Evolutionary conservation across 2,797 vertebrate species (phyloP).

Genomic region (Peromyscus attwateri): DNA sequence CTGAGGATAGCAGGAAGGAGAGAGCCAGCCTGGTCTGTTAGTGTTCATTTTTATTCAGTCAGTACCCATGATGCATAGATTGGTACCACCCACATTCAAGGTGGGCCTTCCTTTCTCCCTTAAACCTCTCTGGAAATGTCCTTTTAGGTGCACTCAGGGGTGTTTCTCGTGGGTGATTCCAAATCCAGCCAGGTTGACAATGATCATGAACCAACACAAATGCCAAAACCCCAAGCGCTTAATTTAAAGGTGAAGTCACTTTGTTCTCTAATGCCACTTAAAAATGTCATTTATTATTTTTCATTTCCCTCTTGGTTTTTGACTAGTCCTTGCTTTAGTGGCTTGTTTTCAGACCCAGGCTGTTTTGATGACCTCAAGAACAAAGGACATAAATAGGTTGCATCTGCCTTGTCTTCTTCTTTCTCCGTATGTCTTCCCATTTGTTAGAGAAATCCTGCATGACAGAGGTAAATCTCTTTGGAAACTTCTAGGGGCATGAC

Average conservation of each 20-base stretch:
- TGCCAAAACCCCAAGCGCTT: neutral
- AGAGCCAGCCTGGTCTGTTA: neutral
- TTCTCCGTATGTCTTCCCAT: constrained; percentile 3
- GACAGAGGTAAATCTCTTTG: constrained; percentile 65
- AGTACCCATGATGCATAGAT: neutral
- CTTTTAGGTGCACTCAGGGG: neutral
- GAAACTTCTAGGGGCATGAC: constrained; percentile 39
- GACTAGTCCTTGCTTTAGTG: neutral
- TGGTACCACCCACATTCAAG: neutral
- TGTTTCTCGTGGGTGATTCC: neutral
- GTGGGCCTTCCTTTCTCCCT: neutral
- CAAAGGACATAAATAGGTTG: neutral
- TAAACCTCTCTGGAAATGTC: neutral
- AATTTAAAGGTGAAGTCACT: neutral
- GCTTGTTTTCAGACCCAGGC: neutral
- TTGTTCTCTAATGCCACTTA: neutral
- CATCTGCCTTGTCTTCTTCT: constrained; percentile 7
- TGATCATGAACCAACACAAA: neutral
- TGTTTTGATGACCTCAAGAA: neutral
- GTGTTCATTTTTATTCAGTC: neutral
- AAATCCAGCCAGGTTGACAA: neutral
- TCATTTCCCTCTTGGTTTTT: neutral
- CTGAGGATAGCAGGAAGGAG: neutral
- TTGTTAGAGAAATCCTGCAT: constrained; percentile 54
- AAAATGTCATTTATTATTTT: neutral